A percentile compares a stretch with the other conserved stretches of the same genome.
Evolutionary conservation across 2,797 vertebrate species (phyloP).

Genomic region (Thamnophis elegans): DNA sequence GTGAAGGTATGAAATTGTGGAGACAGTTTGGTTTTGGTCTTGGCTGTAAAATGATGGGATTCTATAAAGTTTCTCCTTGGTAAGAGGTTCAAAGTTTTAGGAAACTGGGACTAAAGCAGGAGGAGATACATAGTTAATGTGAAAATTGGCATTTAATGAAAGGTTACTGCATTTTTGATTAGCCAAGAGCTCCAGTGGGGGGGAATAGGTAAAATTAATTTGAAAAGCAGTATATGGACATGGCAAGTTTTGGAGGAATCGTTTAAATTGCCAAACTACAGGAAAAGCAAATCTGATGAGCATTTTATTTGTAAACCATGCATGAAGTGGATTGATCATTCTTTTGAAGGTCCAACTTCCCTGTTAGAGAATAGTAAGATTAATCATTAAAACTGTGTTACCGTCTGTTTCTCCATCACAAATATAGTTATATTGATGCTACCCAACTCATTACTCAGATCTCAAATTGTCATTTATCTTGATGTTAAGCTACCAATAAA

Average conservation of each 20-base stretch:
- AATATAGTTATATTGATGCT: not conserved
- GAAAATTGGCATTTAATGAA: not conserved
- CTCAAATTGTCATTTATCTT: not conserved
- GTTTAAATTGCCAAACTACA: not conserved
- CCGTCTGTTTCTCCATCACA: not conserved
- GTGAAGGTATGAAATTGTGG: slow-evolving; percentile 6
- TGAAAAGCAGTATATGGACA: not conserved
- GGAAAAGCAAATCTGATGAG: not conserved
- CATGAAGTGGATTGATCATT: not conserved
- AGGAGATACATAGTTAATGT: not conserved
- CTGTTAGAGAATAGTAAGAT: not conserved
- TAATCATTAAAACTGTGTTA: not conserved
- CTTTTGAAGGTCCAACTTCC: not conserved
- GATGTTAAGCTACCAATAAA: not conserved
- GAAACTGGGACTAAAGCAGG: not conserved
- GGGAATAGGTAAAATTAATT: not conserved
- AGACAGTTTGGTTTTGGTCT: slow-evolving; percentile 7
- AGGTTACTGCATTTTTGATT: not conserved
- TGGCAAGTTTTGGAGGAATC: not conserved
- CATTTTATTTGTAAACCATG: not conserved
- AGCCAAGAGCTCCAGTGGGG: not conserved
- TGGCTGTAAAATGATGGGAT: slow-evolving; percentile 25
- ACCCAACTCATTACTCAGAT: not conserved
- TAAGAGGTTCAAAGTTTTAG: not conserved
- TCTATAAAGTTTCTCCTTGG: not conserved